Evolutionary conservation across 2,113 vertebrate species (phyloP).

Genomic region (Anoplopoma fimbria): DNA sequence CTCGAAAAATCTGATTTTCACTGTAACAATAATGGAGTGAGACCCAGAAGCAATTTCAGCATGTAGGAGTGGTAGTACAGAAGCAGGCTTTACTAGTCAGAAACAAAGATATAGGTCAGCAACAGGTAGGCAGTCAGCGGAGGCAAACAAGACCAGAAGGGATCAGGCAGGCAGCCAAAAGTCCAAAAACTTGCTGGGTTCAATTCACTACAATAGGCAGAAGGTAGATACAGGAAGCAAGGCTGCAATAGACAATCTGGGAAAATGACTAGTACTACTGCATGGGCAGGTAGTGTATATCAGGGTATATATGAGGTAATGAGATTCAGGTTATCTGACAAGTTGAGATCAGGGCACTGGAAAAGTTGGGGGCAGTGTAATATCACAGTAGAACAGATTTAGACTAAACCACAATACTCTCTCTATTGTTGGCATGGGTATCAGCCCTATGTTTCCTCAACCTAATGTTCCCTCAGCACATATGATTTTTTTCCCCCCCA

Average conservation of each 20-base stretch:
- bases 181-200: conserved; percentile 42
- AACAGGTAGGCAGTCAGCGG: conserved; percentile 56
- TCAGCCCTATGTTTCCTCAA: not conserved
- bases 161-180: conserved; percentile 58
- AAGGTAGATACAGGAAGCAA: conserved; percentile 7
- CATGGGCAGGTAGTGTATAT: not conserved
- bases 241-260: not conserved
- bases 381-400: not conserved
- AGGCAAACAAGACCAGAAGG: conserved; percentile 45
- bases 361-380: not conserved
- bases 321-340: not conserved
- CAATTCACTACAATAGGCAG: conserved; percentile 34
- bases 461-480: not conserved
- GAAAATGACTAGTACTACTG: not conserved
- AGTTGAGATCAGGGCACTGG: not conserved
- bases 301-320: not conserved
- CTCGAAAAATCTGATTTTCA: conserved; percentile 21
- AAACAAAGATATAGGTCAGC: conserved; percentile 43
- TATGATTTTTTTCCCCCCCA: not conserved
- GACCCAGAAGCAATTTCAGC: conserved; percentile 38
- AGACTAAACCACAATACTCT: not conserved
- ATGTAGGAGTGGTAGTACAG: conserved; percentile 34
- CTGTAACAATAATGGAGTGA: conserved; percentile 29
- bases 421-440: not conserved
- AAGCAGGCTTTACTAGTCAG: conserved; percentile 39